Base-by-base conservation (phyloP, 1,140 invertebrate genomes). In the Whitmania pigra region DNA sequence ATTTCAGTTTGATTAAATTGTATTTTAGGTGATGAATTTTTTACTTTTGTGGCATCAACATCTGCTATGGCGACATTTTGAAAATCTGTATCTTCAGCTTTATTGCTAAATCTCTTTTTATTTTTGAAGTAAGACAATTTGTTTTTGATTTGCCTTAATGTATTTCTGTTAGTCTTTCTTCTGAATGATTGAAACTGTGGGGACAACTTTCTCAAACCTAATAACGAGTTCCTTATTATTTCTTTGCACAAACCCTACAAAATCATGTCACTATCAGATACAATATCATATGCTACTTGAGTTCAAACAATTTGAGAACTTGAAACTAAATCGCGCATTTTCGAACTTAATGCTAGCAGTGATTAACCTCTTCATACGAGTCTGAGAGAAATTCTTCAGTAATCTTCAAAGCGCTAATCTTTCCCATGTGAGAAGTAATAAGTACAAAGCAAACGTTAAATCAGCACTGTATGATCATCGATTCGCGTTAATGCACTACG, bases 171-270 rank as follows among this genome's bases (percentile, higher is more conserved):
- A 20, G 22, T 13, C 57, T 63, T 22, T 25, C 31, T 36, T 36
- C 29, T 31, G 18, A 31, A 63, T n/a, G 22, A 15, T 18, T 63
- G 11, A 63, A 18, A 22, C 22, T 63, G 22, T 13, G 29, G 22
- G 3, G 57, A 63, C 22, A 63, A 22, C 11, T n/a, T 63, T 63
- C 57, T 63, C 57, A 63, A 17, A 63, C 57, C 57, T 25, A 63
- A 31, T 25, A 63, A 13, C 29, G 57, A 63, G 57, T 31, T 63
- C 22, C 57, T 63, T 25, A 63, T 63, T 25, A 63, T 63, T 63
- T 63, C 57, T 25, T 63, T 63, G 57, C 57, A 63, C 29, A 25
- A 22, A 63, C 22, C 57, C 57, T 63, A 25, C 29, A 63, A 63
- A 63, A 63, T 49, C 43, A 49, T 0, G 43, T 49, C 15, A 49